phyloP scores from a whole-genome alignment of 2,888 invertebrate genomes.

The Dolomedes plantarius region DNA sequence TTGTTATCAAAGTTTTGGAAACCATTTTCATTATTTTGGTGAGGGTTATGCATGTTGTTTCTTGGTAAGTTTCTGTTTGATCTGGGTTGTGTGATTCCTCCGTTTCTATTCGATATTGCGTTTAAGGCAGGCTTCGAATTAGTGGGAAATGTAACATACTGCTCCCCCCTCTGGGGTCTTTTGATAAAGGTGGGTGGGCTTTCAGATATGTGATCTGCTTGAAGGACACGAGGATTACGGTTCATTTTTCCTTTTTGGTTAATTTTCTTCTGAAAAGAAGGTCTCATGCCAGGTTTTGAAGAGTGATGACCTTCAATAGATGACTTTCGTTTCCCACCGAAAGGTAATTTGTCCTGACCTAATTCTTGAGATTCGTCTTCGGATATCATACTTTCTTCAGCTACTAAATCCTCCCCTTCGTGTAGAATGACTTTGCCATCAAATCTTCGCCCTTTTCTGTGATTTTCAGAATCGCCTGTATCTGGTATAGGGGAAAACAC shows the following conservation, averaged over 20 bases:
- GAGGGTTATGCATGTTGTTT: neutral
- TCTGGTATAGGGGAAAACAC: slow-evolving; percentile 65
- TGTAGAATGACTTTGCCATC: slow-evolving; percentile 20
- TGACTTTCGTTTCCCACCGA: slow-evolving; percentile 28
- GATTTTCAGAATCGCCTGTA: neutral
- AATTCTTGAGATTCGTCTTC: slow-evolving; percentile 35
- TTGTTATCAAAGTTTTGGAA: neutral
- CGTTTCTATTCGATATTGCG: slow-evolving; percentile 14
- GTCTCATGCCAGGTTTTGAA: neutral
- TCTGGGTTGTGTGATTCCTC: neutral
- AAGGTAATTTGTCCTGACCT: neutral
- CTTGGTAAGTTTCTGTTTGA: neutral
- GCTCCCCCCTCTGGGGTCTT: neutral
- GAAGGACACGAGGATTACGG: neutral
- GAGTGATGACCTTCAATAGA: neutral
- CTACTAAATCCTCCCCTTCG: slow-evolving; percentile 41
- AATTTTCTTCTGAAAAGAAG: neutral
- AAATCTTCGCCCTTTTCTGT: slow-evolving; percentile 27
- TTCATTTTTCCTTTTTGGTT: neutral
- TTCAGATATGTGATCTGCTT: neutral
- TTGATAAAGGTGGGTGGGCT: slow-evolving; percentile 3
- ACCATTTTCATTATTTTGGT: neutral
- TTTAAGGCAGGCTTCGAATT: neutral
- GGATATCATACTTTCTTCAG: slow-evolving; percentile 41
- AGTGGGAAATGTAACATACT: neutral